Evolutionary conservation across 2,797 vertebrate species (phyloP).

Genomic region (Phrynocephalus forsythii): DNA sequence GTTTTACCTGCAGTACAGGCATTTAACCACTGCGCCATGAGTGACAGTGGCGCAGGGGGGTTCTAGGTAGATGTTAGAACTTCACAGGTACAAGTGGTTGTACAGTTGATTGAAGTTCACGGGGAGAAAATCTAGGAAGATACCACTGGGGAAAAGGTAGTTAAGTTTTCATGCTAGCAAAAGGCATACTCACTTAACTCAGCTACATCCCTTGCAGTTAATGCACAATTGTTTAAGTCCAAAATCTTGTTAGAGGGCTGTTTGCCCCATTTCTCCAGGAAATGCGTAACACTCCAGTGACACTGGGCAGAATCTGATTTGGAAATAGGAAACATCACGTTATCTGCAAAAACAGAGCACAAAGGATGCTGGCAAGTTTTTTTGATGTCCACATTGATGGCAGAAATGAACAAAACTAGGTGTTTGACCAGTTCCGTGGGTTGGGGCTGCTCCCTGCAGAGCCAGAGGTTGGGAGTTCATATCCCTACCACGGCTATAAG

Average conservation of each 20-base stretch:
- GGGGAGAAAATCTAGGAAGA: neutral
- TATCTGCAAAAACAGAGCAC: constrained; percentile 67
- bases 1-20: too few relatives aligned
- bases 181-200: constrained; percentile 80
- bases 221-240: constrained; percentile 82
- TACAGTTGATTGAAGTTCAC: neutral
- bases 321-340: constrained; percentile 41
- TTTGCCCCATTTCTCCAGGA: constrained; percentile 85
- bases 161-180: neutral
- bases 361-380: neutral
- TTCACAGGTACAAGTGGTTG: neutral
- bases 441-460: too few relatives aligned
- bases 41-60: neutral
- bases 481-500: too few relatives aligned
- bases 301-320: constrained; percentile 66
- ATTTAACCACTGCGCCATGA: too few relatives aligned
- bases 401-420: neutral
- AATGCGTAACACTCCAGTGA: constrained; percentile 80
- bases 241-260: constrained; percentile 76
- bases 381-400: too few relatives aligned
- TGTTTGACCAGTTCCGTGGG: neutral
- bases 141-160: constrained; percentile 33
- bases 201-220: constrained; percentile 80
- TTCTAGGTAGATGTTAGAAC: too few relatives aligned
- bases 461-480: too few relatives aligned